Base-by-base conservation (phyloP, 2,888 invertebrate genomes). In the Chromoteleia sp. region DNA sequence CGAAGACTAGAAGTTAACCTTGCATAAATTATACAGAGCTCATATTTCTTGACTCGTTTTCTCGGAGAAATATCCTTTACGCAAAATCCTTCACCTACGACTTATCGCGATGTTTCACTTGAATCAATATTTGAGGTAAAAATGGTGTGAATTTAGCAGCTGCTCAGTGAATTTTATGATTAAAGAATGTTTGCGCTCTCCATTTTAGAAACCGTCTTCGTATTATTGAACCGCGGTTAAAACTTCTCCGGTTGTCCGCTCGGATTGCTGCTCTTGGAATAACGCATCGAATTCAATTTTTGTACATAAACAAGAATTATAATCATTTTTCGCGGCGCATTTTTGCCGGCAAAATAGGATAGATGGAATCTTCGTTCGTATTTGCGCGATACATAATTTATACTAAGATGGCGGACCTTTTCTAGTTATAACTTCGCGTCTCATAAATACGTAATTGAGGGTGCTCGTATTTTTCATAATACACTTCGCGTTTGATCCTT, bases 1-100 rank as follows among this genome's bases (percentile, higher is more conserved):
- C 36, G 61, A 54, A 43, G 74, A 75, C 48, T 48, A 58, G 50
- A 65, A 19, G 25, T 58, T 50, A 65, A 39, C 74, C 65, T 75
- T 75, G 67, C 65, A 75, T 65, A 75, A 65, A 65, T 74, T 65
- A 65, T 67, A 19, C 21, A 50, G n/a, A 48, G 65, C 58, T 75
- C 58, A 65, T 58, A 65, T 65, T 75, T 67, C 58, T 58, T 8
- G 58, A 48, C 15, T 65, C 65, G 65, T 65, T 41, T 75, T 58
- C 65, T 56, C 56, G 15, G 33, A 63, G 74, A 75, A 65, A 58
- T 75, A 75, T 75, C 74, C 74, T 75, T 65, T 65, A 75, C 56
- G 54, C 48, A 56, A 75, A 73, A 74, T 65, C 65, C 74, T 65
- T 65, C 65, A 58, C 74, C 74, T 65, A 56, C 56, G 56, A 74